Percentiles rank a stretch among this genome's conserved stretches.
Conservation (phyloP, 92 coral and sea anemone genomes). For the Isaurus tuberculatus region DNA sequence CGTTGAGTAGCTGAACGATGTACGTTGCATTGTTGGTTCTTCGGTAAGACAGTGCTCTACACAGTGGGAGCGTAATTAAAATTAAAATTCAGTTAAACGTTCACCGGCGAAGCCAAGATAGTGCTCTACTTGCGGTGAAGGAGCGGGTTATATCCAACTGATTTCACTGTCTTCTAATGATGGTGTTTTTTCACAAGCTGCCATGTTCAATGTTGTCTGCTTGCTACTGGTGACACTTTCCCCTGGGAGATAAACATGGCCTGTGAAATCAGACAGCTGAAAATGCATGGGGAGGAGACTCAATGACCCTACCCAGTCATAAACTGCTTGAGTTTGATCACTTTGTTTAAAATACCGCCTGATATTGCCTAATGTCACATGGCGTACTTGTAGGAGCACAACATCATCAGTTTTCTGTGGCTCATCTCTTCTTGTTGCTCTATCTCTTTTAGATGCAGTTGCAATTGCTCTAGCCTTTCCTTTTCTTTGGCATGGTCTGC, state of each 20-base stretch:
- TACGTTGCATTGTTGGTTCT: slow-evolving; percentile 35
- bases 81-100: too few species aligned
- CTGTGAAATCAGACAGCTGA: slow-evolving; percentile 56
- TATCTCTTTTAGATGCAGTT: slow-evolving; percentile 20
- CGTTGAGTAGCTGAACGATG: slow-evolving; percentile 35
- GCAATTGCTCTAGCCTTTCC: slow-evolving; percentile 46
- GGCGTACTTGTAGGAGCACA: slow-evolving; percentile 58
- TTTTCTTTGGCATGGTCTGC: slow-evolving; percentile 53
- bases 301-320: slow-evolving; percentile 70
- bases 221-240: slow-evolving; percentile 39
- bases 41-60: slow-evolving; percentile 42
- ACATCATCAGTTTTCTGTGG: slow-evolving; percentile 47
- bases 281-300: slow-evolving; percentile 59
- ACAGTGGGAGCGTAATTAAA: slow-evolving; percentile 17
- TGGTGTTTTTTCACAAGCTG: slow-evolving; percentile 54
- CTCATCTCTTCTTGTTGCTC: slow-evolving; percentile 64
- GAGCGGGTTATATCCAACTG: slow-evolving; percentile 53
- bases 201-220: slow-evolving; percentile 51
- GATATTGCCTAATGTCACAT: slow-evolving; percentile 55
- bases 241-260: slow-evolving; percentile 45
- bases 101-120: too few species aligned
- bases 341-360: slow-evolving; percentile 45
- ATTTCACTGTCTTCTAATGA: slow-evolving; percentile 53
- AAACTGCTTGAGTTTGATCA: slow-evolving; percentile 48
- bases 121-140: too few species aligned